Conservation (phyloP, 2,113 vertebrate genomes). For the Vulpes ferrilata region DNA sequence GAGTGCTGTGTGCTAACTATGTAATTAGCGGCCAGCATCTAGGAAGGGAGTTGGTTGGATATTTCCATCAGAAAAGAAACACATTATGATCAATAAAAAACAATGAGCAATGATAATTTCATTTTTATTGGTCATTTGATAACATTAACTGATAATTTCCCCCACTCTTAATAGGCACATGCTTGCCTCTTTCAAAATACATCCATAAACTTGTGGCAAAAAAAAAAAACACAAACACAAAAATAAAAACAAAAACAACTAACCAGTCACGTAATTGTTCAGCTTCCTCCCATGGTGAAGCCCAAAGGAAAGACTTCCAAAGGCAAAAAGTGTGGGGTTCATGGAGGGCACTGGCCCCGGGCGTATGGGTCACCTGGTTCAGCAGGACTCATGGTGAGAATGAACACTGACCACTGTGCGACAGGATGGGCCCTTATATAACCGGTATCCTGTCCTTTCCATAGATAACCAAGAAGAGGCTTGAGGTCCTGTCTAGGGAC, state of each 20-base stretch:
- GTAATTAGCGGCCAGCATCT: constrained; percentile 59
- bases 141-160: constrained; percentile 79
- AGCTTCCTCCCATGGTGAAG: constrained; percentile 26
- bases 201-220: constrained; percentile 35
- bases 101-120: constrained; percentile 81
- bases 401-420: accelerated
- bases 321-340: neutral
- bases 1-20: constrained; percentile 72
- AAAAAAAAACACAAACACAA: neutral
- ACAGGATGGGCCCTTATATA: neutral
- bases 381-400: neutral
- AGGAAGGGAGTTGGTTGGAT: constrained; percentile 67
- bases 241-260: too few species aligned
- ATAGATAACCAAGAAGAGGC: neutral
- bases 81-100: constrained; percentile 81
- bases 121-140: constrained; percentile 84
- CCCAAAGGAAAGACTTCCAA: constrained; percentile 55
- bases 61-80: constrained; percentile 61
- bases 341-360: neutral
- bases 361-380: neutral
- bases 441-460: neutral
- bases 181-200: constrained; percentile 72
- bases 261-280: neutral
- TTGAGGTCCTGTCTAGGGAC: neutral
- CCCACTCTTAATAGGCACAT: constrained; percentile 72